A percentile compares a stretch with the other conserved stretches of the same genome.
These are phyloP conservation scores for Mellivora capensis DNA, from an alignment of 2,113 vertebrate genomes.

Conservation along the genomic window DNA sequence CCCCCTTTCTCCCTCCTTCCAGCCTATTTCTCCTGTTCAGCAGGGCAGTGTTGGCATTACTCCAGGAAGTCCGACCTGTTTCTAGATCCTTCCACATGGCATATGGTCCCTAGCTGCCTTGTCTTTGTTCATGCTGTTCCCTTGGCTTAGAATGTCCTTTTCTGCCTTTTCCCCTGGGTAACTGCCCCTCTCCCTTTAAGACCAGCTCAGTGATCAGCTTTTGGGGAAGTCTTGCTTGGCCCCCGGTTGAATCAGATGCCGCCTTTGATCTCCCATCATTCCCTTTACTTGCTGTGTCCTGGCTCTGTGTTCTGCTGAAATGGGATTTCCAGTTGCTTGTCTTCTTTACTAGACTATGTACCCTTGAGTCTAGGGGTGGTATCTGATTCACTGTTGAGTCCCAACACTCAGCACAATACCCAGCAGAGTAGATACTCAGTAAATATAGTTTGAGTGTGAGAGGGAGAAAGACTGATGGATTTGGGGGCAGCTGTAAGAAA, in stretches of 20 bases:
- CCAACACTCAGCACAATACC: not conserved
- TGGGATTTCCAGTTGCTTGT: not conserved
- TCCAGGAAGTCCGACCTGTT: not conserved
- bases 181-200: not conserved
- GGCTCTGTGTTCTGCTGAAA: not conserved
- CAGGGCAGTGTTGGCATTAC: not conserved
- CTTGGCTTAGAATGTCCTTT: not conserved
- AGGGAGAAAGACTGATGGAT: not conserved
- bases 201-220: not conserved
- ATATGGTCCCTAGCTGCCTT: not conserved
- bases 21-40: fast-evolving
- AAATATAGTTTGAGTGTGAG: not conserved
- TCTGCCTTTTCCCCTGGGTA: not conserved
- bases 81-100: too few relatives aligned
- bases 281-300: too few relatives aligned
- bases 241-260: not conserved
- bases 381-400: not conserved
- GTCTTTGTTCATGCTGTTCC: not conserved
- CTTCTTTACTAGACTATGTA: not conserved
- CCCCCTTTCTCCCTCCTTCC: fast-evolving
- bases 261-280: not conserved
- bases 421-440: not conserved
- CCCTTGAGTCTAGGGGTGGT: not conserved
- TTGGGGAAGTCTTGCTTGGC: not conserved
- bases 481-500: not conserved